A percentile compares a stretch with the other conserved stretches of the same genome.
Evolutionary conservation across 2,797 vertebrate genomes (phyloP).

Genomic region (Enteromius paludinosus): DNA sequence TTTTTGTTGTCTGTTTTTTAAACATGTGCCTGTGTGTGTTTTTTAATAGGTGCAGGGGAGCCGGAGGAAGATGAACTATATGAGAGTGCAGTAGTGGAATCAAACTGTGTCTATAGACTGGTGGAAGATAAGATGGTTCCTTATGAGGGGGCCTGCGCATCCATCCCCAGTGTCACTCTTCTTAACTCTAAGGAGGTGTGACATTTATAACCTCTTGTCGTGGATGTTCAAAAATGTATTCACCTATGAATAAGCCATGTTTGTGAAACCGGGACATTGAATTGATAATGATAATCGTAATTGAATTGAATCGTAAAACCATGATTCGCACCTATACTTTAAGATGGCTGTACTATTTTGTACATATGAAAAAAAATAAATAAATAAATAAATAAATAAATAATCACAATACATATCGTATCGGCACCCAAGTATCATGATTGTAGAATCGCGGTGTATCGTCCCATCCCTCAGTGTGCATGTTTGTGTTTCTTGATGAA

Average conservation of each 20-base stretch:
- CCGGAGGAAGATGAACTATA: constrained; percentile 84
- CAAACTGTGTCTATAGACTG: constrained; percentile 80
- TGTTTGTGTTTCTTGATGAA: constrained; percentile 17
- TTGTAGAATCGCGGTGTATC: no score
- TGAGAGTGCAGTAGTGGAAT: constrained; percentile 79
- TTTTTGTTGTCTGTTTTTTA: constrained; percentile 30
- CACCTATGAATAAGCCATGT: no score
- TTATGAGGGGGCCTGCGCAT: constrained; percentile 80
- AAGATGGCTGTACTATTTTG: no score
- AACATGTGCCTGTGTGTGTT: constrained; percentile 26
- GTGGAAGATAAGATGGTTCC: constrained; percentile 82
- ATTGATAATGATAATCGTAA: no score
- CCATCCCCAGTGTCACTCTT: constrained; percentile 80
- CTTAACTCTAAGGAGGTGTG: constrained; percentile 82
- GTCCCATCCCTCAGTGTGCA: not conserved
- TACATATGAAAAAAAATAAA: no score
- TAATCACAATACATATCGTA: no score
- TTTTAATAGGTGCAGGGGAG: constrained; percentile 76
- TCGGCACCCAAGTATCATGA: no score
- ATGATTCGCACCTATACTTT: no score
- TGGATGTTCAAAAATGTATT: not conserved
- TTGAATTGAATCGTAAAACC: no score
- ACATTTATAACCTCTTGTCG: not conserved
- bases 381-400: no score
- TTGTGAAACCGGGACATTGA: no score